phyloP scores from a whole-genome alignment of 2,113 vertebrate genomes.

The Climacteris rufus region DNA sequence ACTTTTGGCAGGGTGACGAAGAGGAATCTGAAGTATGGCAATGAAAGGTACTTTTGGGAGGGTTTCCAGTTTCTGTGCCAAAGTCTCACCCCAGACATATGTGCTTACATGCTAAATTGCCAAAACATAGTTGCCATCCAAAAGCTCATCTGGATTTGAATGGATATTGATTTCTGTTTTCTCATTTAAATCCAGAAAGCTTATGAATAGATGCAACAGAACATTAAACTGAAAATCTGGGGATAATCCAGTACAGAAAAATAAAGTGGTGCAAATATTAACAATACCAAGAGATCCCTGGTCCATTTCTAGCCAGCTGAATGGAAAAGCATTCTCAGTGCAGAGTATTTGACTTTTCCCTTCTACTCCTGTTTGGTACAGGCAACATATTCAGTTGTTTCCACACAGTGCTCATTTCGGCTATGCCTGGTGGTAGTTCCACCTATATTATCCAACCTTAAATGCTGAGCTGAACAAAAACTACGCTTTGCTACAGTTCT shows the following conservation, averaged over 20 bases:
- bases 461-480: not conserved
- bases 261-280: slow-evolving; percentile 77
- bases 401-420: not conserved
- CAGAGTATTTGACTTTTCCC: slow-evolving; percentile 74
- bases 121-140: not conserved
- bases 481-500: not conserved
- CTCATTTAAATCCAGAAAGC: not conserved
- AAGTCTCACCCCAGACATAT: not conserved
- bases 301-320: slow-evolving; percentile 70
- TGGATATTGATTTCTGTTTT: not conserved
- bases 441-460: not conserved
- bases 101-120: not conserved
- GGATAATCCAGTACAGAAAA: slow-evolving; percentile 67
- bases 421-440: not conserved
- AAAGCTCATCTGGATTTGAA: not conserved
- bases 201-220: slow-evolving; percentile 69
- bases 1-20: not conserved
- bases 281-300: slow-evolving; percentile 65
- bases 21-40: not conserved
- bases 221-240: slow-evolving; percentile 74
- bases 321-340: slow-evolving; percentile 67
- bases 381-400: not conserved
- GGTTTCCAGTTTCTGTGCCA: not conserved
- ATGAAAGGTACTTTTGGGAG: not conserved
- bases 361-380: not conserved